Evolutionary conservation across 2,888 invertebrate species (phyloP), one percentile per base, ranked within the genome.

Genomic region (Drosophila macrospina): DNA sequence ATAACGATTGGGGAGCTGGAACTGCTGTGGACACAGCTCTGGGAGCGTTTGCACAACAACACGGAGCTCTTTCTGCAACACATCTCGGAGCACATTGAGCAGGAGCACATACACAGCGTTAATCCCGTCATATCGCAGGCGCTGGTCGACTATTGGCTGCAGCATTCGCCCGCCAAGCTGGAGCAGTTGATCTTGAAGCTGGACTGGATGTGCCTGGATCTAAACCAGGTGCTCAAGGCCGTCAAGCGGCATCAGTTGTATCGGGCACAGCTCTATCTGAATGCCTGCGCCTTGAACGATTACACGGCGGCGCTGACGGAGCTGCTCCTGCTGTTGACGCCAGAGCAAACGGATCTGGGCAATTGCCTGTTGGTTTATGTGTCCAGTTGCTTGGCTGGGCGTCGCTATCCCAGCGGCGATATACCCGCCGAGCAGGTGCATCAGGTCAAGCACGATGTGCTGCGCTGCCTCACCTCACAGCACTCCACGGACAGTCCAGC

Each of bases 361-460:
- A 97, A 97, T 88, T 96, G 96, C 70, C 92, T 98, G 74, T 92
- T 98, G 52, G 97, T 98, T 2, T 98, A 97, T 89, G 94, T 97
- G 30, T 97, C 96, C 71, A 97, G 97, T 76, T 97, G 97, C 88
- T 93, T 98, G 71, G 96, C 97, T n/a, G 98, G 97, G 0, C 93
- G 96, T 61, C 96, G 96, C 0, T 98, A 96, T 92, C 97, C 97
- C 0, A 93, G 93, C 39, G 97, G 97, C 0, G 94, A 95, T 80
- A 94, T 97, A 77, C 94, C 95, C 0, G 92, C 93, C 8, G 93
- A 94, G 34, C 92, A 94, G 50, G 93, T 95, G 6, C 93, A 94
- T 32, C 93, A 93, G 84, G 96, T 96, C 1, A 96, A 96, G 89
- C 94, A 95, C 66, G 95, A 96, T 89, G 92, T 96, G n/a, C 92